Evolutionary conservation across 2,888 invertebrate species (phyloP), one percentile per base, ranked within the genome.

Genomic region (Chrysolina oricalcia): DNA sequence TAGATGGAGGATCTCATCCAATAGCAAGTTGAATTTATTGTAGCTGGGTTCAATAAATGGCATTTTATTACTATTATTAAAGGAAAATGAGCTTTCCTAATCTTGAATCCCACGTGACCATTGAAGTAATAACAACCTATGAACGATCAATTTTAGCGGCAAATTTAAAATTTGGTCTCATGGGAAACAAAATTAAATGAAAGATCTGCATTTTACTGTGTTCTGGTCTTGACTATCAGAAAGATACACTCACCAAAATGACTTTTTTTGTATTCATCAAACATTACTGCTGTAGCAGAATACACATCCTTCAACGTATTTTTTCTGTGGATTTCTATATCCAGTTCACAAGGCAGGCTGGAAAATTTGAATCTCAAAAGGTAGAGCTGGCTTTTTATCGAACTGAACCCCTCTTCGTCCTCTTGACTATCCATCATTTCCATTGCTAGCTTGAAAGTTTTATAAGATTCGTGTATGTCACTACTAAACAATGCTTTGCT

Each of bases 371-470:
- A 82, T 46, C 75, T 69, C 50, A 85, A 56, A 13, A 83, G 56
- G 41, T 81, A 74, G 27, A 83, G 74, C 50, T 79, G 81, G 15
- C 81, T 75, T 53, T 78, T 78, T 19, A 85, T 62, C 11, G 80
- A 70, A 27, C 79, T 69, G 8, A 82, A 74, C 19, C 74, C 72
- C 62, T 67, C 69, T 53, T 77, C 67, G 43, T 71, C 62, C 9
- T 43, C 65, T 27, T 21, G 50, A 53, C 41, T 40, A 21, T 75
- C 50, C 17, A 80, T 82, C 67, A 80, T 74, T 9, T 76, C 56
- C 50, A 78, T 72, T 6, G 84, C 85, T 68, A 70, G 77, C 66
- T 81, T 62, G 72, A 82, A 85, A 17, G 78, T 75, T 65, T 78
- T 56, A 70, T 81, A 78, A 17, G 85, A 81, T 46, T 69, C 70